Evolutionary conservation across 2,888 invertebrate species (phyloP).

Genomic region (Euproctis similis): DNA sequence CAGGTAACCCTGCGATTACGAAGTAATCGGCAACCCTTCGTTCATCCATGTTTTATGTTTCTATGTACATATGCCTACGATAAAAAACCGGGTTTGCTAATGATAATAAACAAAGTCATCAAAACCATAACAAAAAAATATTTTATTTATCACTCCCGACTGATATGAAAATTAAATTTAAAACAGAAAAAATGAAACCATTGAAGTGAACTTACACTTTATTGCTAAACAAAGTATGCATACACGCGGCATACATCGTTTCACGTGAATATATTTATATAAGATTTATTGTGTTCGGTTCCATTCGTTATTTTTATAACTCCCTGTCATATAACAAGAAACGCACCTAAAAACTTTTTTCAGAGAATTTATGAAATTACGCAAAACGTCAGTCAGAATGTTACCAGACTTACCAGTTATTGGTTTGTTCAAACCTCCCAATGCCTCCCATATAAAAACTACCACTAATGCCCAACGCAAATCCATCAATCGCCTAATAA

Average conservation of each 20-base stretch:
- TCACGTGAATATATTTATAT: slow-evolving; percentile 18
- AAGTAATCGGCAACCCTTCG: slow-evolving; percentile 97
- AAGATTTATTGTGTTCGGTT: slow-evolving; percentile 28
- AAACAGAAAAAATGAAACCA: slow-evolving; percentile 42
- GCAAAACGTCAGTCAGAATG: slow-evolving; percentile 45
- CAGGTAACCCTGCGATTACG: slow-evolving; percentile 96
- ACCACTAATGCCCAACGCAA: too few relatives aligned
- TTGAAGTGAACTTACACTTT: slow-evolving; percentile 51
- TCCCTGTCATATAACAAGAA: slow-evolving; percentile 13
- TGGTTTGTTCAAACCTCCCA: too few relatives aligned
- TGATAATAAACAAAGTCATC: slow-evolving; percentile 14
- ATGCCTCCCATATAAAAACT: too few relatives aligned
- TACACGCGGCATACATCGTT: slow-evolving; percentile 29
- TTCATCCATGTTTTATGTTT: slow-evolving; percentile 81
- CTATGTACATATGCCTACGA: slow-evolving; percentile 29
- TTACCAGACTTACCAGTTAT: too few relatives aligned
- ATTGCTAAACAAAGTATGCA: slow-evolving; percentile 31
- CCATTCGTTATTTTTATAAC: slow-evolving; percentile 18
- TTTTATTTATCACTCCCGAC: slow-evolving; percentile 23
- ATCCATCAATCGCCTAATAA: too few relatives aligned
- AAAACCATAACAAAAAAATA: slow-evolving; percentile 13
- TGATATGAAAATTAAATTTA: slow-evolving; percentile 19
- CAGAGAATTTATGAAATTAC: slow-evolving; percentile 25
- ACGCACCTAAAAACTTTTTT: too few relatives aligned
- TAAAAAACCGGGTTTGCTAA: slow-evolving; percentile 24